These are phyloP conservation scores for Sarcophilus harrisii DNA, from an alignment of 2,797 vertebrate species.

Conservation along the genomic window DNA sequence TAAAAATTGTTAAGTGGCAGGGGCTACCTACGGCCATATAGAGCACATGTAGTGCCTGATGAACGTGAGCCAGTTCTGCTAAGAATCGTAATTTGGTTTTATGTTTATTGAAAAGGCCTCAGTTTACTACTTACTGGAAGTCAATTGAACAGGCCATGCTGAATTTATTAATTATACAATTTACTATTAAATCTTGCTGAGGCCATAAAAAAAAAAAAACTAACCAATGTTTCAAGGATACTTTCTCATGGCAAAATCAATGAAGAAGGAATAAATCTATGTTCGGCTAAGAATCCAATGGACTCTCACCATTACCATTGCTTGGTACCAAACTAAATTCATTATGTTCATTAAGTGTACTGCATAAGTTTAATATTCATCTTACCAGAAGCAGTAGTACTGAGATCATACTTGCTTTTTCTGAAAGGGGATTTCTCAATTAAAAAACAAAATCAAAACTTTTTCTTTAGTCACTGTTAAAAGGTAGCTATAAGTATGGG, in stretches of 20 bases:
- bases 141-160: conserved; percentile 35
- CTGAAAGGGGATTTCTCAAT: not conserved
- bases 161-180: conserved; percentile 43
- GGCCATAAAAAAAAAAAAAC: conserved; percentile 58
- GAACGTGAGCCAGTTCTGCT: conserved; percentile 43
- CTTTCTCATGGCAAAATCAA: conserved; percentile 39
- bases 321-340: not conserved
- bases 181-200: conserved; percentile 48
- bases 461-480: not conserved
- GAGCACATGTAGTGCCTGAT: conserved; percentile 61
- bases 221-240: not conserved
- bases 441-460: not conserved
- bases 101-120: not conserved
- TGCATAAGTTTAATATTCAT: not conserved
- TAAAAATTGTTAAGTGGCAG: conserved; percentile 78
- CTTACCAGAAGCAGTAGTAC: not conserved
- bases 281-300: not conserved
- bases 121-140: conserved; percentile 6
- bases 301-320: not conserved
- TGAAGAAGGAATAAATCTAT: conserved; percentile 1
- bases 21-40: conserved; percentile 70
- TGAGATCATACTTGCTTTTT: not conserved
- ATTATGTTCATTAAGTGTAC: not conserved
- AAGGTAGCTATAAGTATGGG: not conserved
- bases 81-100: conserved; percentile 35